phyloP scores from a whole-genome alignment of 2,797 vertebrate genomes.

The Syngnathus rostellatus region DNA sequence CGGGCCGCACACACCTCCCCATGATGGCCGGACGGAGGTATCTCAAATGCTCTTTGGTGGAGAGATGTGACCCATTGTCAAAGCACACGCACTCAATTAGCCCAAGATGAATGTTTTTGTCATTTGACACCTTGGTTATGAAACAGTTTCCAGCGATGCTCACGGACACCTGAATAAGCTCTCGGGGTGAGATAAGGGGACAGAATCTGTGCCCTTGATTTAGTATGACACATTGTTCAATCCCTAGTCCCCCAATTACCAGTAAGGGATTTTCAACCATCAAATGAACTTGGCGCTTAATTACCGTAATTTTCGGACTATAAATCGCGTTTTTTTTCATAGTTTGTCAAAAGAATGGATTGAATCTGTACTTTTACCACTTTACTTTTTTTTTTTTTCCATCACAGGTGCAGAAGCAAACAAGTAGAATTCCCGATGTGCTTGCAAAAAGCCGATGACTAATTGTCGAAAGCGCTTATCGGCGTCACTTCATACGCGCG shows the following conservation, averaged over 20 bases:
- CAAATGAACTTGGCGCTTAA: background rate
- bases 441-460: background rate
- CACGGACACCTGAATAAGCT: slow-evolving; percentile 18
- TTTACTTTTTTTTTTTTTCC: background rate
- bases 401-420: background rate
- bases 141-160: slow-evolving; percentile 15
- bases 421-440: background rate
- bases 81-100: background rate
- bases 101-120: slow-evolving; percentile 2
- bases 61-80: background rate
- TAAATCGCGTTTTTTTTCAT: no score
- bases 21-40: background rate
- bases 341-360: background rate
- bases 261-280: background rate
- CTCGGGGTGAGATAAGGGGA: slow-evolving; percentile 27
- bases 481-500: background rate
- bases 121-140: slow-evolving; percentile 16
- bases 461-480: background rate
- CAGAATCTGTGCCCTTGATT: slow-evolving; percentile 4
- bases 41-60: background rate
- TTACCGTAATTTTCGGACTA: background rate
- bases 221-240: background rate
- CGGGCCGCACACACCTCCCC: background rate
- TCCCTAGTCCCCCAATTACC: background rate
- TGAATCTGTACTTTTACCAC: background rate